phyloP scores from a whole-genome alignment of 2,888 invertebrate genomes.

The Agrenia bidenticulata region DNA sequence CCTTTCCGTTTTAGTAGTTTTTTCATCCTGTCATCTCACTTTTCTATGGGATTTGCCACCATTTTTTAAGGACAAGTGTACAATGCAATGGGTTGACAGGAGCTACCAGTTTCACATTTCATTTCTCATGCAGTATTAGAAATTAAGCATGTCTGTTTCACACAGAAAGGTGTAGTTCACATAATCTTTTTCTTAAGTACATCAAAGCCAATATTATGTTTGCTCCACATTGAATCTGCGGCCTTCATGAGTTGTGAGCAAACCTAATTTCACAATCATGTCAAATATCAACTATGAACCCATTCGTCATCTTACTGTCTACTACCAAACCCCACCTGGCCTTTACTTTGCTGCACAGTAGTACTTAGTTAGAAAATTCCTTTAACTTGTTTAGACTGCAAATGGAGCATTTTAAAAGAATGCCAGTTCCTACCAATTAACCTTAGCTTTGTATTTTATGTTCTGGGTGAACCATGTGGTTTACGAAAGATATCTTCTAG shows the following conservation, averaged over 20 bases:
- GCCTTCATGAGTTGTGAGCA: conserved; percentile 45
- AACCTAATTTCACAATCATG: conserved; percentile 45
- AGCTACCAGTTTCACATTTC: not conserved
- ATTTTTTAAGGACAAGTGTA: not conserved
- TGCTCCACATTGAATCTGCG: conserved; percentile 30
- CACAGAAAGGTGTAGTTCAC: conserved; percentile 2
- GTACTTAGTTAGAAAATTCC: not conserved
- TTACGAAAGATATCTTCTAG: conserved; percentile 10
- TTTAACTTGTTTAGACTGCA: conserved; percentile 5
- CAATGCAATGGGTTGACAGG: not conserved
- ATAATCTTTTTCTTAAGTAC: not conserved
- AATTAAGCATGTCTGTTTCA: conserved; percentile 12
- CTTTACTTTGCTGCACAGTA: not conserved
- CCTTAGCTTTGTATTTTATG: conserved; percentile 11
- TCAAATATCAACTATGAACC: conserved; percentile 19
- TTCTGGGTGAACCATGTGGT: conserved; percentile 3
- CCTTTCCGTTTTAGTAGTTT: conserved; percentile 18
- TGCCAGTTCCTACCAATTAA: conserved; percentile 9
- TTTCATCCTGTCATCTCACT: conserved; percentile 2
- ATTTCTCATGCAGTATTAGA: conserved; percentile 17
- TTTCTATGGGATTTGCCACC: not conserved
- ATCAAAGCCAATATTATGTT: conserved; percentile 14
- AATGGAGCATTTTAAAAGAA: conserved; percentile 13
- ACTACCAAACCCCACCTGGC: conserved; percentile 15
- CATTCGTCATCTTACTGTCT: conserved; percentile 16